Conservation (phyloP, 1,140 invertebrate species). For the Rhizoglyphus robini region DNA sequence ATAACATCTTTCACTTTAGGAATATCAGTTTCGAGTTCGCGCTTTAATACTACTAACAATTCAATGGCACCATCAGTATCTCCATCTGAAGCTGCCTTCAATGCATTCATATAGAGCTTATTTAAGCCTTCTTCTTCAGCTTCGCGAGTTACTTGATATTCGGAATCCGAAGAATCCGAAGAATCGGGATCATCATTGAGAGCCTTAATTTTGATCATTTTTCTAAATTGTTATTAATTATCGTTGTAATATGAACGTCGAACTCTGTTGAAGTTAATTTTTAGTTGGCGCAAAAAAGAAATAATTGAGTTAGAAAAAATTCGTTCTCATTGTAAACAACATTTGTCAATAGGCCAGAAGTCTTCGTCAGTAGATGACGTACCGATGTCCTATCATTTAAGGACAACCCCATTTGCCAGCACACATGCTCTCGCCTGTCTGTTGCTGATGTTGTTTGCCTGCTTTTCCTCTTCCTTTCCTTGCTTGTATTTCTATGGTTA, state of each 20-base stretch:
- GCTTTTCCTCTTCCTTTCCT: not conserved
- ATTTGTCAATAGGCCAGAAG: too few relatives aligned
- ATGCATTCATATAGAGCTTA: conserved; percentile 14
- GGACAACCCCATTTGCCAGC: not conserved
- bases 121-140: conserved; percentile 21
- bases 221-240: too few relatives aligned
- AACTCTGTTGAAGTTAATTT: not conserved
- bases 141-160: conserved; percentile 18
- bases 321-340: too few relatives aligned
- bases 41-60: not conserved
- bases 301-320: too few relatives aligned
- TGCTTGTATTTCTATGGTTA: not conserved
- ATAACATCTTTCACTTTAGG: conserved; percentile 10
- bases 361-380: not conserved
- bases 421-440: not conserved
- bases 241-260: not conserved
- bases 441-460: not conserved
- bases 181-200: conserved; percentile 19
- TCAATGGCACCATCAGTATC: conserved; percentile 16
- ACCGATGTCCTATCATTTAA: not conserved
- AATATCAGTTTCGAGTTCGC: not conserved
- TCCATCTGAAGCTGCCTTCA: not conserved
- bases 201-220: conserved; percentile 22
- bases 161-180: not conserved
- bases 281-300: not conserved